Conservation (phyloP, 2,113 vertebrate species). For the Heptranchias perlo region DNA sequence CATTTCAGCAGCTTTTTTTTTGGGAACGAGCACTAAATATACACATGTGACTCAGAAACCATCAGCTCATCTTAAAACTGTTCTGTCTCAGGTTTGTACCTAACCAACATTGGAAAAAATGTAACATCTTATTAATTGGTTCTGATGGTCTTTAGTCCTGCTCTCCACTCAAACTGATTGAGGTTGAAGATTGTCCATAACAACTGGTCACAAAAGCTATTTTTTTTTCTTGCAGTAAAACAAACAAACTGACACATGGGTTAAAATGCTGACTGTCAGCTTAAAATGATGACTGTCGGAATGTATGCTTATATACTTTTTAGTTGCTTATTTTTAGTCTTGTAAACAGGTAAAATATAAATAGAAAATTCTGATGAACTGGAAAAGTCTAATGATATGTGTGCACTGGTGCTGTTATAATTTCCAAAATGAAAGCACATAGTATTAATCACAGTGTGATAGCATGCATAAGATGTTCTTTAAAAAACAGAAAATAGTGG, state of each 20-base stretch:
- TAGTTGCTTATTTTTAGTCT: neutral
- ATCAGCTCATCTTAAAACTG: no score
- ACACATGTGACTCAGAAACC: no score
- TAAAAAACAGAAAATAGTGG: neutral
- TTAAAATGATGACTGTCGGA: neutral
- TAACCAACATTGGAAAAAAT: neutral
- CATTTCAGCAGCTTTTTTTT: no score
- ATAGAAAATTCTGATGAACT: neutral
- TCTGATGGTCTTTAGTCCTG: neutral
- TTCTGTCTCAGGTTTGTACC: neutral
- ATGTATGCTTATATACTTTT: neutral
- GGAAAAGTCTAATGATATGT: neutral
- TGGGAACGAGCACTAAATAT: no score
- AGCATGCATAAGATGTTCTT: neutral
- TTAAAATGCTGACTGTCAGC: neutral
- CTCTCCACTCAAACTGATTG: neutral
- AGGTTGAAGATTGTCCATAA: neutral
- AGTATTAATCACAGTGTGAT: neutral
- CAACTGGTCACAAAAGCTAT: neutral
- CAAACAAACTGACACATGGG: neutral
- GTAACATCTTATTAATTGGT: neutral
- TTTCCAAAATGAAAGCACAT: neutral
- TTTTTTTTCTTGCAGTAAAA: neutral
- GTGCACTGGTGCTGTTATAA: neutral
- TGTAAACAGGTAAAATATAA: neutral